A percentile compares a stretch with the other conserved stretches of the same genome.
Evolutionary conservation across 2,888 invertebrate genomes (phyloP).

Genomic region (Lordiphosa andalusiaca): DNA sequence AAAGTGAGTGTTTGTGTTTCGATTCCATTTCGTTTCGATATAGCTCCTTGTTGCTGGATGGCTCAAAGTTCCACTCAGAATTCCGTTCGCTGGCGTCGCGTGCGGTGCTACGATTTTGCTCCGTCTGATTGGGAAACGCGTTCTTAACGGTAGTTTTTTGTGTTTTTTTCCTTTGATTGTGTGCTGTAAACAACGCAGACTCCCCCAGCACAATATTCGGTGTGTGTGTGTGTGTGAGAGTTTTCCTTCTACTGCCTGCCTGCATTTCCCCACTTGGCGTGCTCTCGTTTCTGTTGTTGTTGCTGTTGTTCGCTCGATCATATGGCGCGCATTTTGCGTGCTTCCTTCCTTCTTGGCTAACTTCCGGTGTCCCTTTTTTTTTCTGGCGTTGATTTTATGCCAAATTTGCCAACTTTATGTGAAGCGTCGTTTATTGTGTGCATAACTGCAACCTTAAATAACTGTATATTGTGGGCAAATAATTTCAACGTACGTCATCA

Average conservation of each 20-base stretch:
- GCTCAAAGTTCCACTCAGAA: constrained; percentile 62
- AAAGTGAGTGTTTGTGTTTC: constrained; percentile 30
- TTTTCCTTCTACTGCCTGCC: constrained; percentile 4
- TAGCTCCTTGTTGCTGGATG: constrained; percentile 36
- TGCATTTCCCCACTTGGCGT: constrained; percentile 67
- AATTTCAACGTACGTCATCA: constrained; percentile 39
- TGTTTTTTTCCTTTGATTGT: constrained; percentile 21
- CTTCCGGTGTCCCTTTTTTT: constrained; percentile 6
- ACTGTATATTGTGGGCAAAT: constrained; percentile 58
- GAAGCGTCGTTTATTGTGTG: constrained; percentile 60
- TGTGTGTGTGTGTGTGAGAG: constrained; percentile 11
- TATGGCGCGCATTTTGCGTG: constrained; percentile 71
- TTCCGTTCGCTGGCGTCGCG: constrained; percentile 71
- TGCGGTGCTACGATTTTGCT: constrained; percentile 54
- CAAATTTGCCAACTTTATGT: constrained; percentile 64
- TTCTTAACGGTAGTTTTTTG: constrained; percentile 36
- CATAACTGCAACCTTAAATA: constrained; percentile 58
- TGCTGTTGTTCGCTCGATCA: constrained; percentile 58
- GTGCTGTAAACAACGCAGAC: constrained; percentile 52
- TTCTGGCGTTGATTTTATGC: constrained; percentile 50
- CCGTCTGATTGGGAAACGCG: constrained; percentile 55
- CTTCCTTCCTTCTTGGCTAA: constrained; percentile 33
- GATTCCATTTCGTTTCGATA: constrained; percentile 52
- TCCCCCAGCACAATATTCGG: constrained; percentile 32
- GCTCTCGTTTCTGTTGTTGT: constrained; percentile 61